Evolutionary conservation across 2,888 invertebrate species (phyloP), one percentile per base, ranked within the genome.

Genomic region (Leuctra nigra): DNA sequence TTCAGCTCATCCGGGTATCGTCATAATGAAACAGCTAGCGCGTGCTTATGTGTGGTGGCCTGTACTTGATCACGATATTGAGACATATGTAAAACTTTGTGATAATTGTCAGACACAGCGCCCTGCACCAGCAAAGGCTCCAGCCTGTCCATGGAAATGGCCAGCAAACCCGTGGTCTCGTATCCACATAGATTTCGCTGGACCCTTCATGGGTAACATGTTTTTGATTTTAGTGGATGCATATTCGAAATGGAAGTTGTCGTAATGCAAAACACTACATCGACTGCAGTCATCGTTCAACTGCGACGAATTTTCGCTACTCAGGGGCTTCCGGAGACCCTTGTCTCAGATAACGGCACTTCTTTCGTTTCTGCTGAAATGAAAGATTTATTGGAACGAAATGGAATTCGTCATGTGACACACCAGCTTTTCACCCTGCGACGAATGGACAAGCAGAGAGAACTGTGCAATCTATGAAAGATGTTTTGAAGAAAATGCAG

Each of bases 391-490:
- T 59, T 60, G 22, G n/a, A 55, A 11, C 38, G 11, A 4, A 64
- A 63, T 55, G 61, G 62, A 13, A 62, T 64, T 29, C 33, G 58
- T 36, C 59, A 55, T 35, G 47, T 53, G 13, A 57, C 54, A 41
- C 59, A 16, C 60, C 64, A 18, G 63, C 63, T 23, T 62, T 62
- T 46, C 59, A 63, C 50, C 64, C 64, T 47, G 44, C 60, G 6
- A 54, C 64, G 9, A 66, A 65, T 57, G 64, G 66, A 24, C 63
- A 61, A 55, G 65, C 65, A 35, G 63, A 66, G 56, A 54, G 65
- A 16, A 47, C 56, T 7, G 65, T 66, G n/a, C 62, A 62, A 54
- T 59, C 64, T n/a, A 50, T 60, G 1, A 63, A 64, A 59, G n/a
- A n/a, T n/a, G n/a, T n/a, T n/a, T n/a, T n/a, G n/a, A n/a, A n/a